phyloP scores from a whole-genome alignment of 2,888 invertebrate genomes.

The Drosophila mercatorum region DNA sequence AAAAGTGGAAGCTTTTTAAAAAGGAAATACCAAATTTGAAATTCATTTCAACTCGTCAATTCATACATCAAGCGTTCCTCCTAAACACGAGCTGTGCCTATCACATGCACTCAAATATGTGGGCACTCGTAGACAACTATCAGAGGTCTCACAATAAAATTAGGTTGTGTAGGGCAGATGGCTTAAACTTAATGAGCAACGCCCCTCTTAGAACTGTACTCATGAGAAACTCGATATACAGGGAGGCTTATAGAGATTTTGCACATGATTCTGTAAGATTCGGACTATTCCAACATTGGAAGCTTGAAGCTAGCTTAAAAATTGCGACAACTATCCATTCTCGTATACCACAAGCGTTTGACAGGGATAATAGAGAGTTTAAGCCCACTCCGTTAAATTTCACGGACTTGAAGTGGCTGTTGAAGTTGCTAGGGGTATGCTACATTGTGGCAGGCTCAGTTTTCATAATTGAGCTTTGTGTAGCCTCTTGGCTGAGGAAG shows the following conservation, averaged over 20 bases:
- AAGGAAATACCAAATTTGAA: neutral
- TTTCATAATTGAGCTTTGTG: slow-evolving; percentile 14
- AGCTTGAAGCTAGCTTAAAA: neutral
- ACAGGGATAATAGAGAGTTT: neutral
- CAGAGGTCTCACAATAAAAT: slow-evolving; percentile 2
- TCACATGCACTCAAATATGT: neutral
- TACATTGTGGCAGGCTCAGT: slow-evolving; percentile 4
- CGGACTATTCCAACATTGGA: slow-evolving; percentile 13
- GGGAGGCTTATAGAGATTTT: slow-evolving; percentile 6
- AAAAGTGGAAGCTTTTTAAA: no score
- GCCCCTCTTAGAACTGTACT: neutral
- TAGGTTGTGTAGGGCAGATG: slow-evolving; percentile 1
- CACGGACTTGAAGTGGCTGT: slow-evolving; percentile 16
- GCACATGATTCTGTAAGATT: neutral
- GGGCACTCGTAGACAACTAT: neutral
- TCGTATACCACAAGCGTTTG: no score
- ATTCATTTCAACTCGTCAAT: neutral
- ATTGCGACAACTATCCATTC: neutral
- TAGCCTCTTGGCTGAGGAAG: neutral
- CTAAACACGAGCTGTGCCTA: slow-evolving; percentile 21
- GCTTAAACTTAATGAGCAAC: neutral
- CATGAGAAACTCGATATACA: slow-evolving; percentile 19
- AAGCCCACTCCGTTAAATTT: neutral
- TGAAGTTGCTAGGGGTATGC: neutral
- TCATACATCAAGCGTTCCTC: neutral